Evolutionary conservation across 2,888 invertebrate species (phyloP).

Genomic region (Volucella inanis): DNA sequence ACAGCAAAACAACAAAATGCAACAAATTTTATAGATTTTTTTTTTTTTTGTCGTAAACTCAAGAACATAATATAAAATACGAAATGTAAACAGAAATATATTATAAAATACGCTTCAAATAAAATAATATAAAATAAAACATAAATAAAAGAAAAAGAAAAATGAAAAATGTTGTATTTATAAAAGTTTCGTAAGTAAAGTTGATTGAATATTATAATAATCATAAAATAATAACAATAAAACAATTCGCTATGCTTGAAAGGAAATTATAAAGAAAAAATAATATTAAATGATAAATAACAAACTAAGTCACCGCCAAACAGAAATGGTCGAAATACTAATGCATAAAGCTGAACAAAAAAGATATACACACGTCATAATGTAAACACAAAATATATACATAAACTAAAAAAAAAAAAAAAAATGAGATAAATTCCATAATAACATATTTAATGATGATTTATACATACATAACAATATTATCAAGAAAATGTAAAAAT

Average conservation of each 20-base stretch:
- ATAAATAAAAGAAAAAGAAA: constrained; percentile 23
- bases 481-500: constrained; percentile 51
- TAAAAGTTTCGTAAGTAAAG: constrained; percentile 64
- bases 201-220: constrained; percentile 65
- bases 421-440: constrained; percentile 53
- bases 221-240: constrained; percentile 38
- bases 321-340: constrained; percentile 41
- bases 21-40: constrained; percentile 65
- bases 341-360: constrained; percentile 58
- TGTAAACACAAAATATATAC: constrained; percentile 16
- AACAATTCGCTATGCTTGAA: constrained; percentile 66
- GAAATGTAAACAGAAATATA: constrained; percentile 45
- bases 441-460: constrained; percentile 42
- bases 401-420: constrained; percentile 26
- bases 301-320: constrained; percentile 42
- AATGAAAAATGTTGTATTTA: constrained; percentile 50
- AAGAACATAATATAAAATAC: constrained; percentile 23
- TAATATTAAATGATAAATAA: constrained; percentile 36
- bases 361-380: constrained; percentile 61
- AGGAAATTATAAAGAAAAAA: constrained; percentile 34
- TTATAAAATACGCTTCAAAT: constrained; percentile 68
- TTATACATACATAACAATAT: constrained; percentile 7
- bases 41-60: constrained; percentile 52
- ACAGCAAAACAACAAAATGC: constrained; percentile 46
- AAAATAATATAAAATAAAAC: constrained; percentile 32